These are phyloP conservation scores for Typhlomys cinereus DNA, from an alignment of 2,113 vertebrate genomes.

Conservation along the genomic window DNA sequence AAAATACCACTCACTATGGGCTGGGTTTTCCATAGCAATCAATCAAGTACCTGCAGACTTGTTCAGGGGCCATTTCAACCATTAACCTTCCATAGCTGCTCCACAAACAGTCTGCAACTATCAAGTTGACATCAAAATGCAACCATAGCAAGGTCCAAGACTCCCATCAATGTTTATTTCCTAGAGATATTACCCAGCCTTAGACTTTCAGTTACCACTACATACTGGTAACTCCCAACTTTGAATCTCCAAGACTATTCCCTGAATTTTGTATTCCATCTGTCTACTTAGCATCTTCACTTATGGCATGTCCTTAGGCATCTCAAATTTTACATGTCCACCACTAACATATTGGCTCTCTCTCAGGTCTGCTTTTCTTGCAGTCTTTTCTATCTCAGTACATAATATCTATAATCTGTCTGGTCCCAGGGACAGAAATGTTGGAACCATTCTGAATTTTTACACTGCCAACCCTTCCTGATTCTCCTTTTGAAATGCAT, in stretches of 20 bases:
- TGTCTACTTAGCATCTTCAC: not conserved
- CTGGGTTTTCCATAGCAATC: no score
- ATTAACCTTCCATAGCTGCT: no score
- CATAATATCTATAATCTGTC: not conserved
- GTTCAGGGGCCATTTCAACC: no score
- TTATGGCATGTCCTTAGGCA: not conserved
- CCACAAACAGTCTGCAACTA: no score
- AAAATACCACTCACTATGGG: no score
- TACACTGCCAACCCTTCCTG: not conserved
- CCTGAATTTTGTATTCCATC: not conserved
- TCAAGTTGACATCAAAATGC: no score
- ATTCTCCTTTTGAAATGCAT: not conserved
- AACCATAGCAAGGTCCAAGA: no score
- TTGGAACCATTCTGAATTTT: not conserved
- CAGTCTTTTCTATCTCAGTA: not conserved
- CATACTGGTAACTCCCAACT: not conserved
- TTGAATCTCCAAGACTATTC: not conserved
- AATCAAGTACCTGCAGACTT: no score
- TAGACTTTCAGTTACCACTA: no score
- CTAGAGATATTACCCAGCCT: not conserved
- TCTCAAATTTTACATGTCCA: not conserved
- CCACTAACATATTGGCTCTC: not conserved
- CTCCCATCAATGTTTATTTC: not conserved
- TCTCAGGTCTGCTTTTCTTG: not conserved
- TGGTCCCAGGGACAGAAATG: not conserved